phyloP scores from a whole-genome alignment of 2,797 vertebrate genomes.

The Sphenopsis melanotis region DNA sequence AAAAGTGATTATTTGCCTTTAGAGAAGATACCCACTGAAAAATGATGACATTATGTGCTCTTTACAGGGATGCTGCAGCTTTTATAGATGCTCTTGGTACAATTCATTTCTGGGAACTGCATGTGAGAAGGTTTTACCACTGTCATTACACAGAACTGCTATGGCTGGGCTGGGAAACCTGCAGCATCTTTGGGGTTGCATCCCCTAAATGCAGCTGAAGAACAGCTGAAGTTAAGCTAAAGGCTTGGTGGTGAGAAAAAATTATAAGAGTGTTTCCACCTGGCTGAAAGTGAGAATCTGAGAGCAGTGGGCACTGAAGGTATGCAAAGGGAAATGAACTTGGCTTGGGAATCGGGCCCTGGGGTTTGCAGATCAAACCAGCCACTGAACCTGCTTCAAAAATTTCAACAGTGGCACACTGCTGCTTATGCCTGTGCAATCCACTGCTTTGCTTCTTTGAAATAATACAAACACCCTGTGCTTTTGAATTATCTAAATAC shows the following conservation, averaged over 20 bases:
- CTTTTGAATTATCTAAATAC: slow-evolving; percentile 8
- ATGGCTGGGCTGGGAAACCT: slow-evolving; percentile 2
- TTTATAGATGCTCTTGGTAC: slow-evolving; percentile 24
- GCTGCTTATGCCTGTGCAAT: slow-evolving; percentile 8
- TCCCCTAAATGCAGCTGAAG: background rate
- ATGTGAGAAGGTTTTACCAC: background rate
- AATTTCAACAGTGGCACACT: slow-evolving; percentile 10
- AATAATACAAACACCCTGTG: slow-evolving; percentile 14
- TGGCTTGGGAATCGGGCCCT: slow-evolving; percentile 13
- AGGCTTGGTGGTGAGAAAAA: slow-evolving; percentile 1
- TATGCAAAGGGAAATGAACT: slow-evolving; percentile 2
- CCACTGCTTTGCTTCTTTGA: background rate
- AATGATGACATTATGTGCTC: slow-evolving; percentile 9
- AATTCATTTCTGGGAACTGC: slow-evolving; percentile 17
- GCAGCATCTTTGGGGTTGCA: background rate
- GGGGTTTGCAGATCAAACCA: slow-evolving; percentile 33
- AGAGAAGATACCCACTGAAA: slow-evolving; percentile 48
- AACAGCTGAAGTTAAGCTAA: slow-evolving; percentile 1
- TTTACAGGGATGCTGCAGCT: background rate
- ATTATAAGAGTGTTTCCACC: slow-evolving; percentile 5
- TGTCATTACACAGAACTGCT: background rate
- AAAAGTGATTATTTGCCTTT: slow-evolving; percentile 42
- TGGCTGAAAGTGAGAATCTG: slow-evolving; percentile 23
- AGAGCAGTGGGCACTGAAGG: background rate
- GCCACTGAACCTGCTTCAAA: slow-evolving; percentile 1